Conservation (phyloP, 2,113 vertebrate species). For the Rhombomys opimus region DNA sequence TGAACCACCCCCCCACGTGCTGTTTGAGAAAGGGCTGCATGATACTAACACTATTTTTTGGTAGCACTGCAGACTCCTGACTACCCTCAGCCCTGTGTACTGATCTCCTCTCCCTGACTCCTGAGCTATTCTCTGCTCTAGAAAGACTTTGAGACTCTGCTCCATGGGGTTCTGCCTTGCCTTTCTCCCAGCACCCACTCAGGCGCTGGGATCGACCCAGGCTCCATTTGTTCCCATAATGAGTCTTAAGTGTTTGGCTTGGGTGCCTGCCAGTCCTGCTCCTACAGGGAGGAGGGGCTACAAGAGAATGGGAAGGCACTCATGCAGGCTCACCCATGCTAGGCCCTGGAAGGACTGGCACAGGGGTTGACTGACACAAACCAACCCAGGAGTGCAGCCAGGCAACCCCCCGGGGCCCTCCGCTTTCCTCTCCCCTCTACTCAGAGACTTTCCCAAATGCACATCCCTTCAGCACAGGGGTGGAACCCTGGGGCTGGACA, state of each 20-base stretch:
- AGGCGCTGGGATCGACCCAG: neutral
- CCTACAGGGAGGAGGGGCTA: neutral
- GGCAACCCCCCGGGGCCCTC: neutral
- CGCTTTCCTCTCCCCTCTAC: neutral
- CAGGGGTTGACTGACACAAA: neutral
- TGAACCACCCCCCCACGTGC: neutral
- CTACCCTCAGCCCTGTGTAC: rapidly evolving
- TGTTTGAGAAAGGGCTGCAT: neutral
- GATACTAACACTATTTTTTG: neutral
- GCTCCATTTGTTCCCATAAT: constrained; percentile 54
- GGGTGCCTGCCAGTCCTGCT: constrained; percentile 64
- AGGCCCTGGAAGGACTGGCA: neutral
- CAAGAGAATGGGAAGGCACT: constrained; percentile 3
- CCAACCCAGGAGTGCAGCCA: neutral
- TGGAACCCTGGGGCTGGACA: neutral
- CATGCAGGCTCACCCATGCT: neutral
- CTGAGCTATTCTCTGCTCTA: rapidly evolving
- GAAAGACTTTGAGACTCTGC: neutral
- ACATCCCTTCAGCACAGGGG: neutral
- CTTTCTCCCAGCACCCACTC: constrained; percentile 22
- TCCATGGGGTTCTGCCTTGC: neutral
- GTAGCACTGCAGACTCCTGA: neutral
- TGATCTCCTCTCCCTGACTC: neutral
- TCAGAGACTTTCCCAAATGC: neutral
- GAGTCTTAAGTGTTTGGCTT: constrained; percentile 75